Evolutionary conservation across 2,113 vertebrate species (phyloP).

Genomic region (Ardeotis arabs): DNA sequence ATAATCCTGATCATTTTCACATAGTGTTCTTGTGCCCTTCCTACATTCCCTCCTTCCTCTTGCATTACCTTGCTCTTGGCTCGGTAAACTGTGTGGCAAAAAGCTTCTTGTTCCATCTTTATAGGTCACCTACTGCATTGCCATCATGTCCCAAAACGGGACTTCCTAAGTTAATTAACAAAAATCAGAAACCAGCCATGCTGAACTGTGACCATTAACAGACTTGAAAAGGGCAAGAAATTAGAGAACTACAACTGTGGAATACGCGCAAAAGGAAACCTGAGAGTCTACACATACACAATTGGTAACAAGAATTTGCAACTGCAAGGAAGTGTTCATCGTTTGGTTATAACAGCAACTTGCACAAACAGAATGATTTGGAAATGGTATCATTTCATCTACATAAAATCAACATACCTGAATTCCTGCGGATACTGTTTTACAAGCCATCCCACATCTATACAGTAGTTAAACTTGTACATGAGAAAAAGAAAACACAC

Average conservation of each 20-base stretch:
- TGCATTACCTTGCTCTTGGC: neutral
- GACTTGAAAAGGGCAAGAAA: neutral
- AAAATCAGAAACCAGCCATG: neutral
- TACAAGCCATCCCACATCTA: conserved; percentile 93
- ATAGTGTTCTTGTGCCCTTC: neutral
- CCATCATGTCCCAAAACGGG: neutral
- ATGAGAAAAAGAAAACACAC: neutral
- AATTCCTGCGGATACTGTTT: conserved; percentile 90
- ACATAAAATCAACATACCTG: conserved; percentile 75
- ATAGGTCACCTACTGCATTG: neutral
- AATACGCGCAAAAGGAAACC: neutral
- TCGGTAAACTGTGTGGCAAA: neutral
- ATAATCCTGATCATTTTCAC: neutral
- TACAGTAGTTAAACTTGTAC: conserved; percentile 95
- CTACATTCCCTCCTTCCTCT: neutral
- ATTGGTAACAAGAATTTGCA: neutral
- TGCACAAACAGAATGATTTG: neutral
- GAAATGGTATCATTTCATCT: neutral
- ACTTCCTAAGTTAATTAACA: neutral
- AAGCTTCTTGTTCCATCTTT: neutral
- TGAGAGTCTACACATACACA: neutral
- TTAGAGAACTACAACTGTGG: neutral
- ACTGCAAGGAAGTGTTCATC: neutral
- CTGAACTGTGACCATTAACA: neutral
- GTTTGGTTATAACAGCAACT: neutral